These are phyloP conservation scores for Drosophila athabasca DNA, from an alignment of 1,140 invertebrate species.

Conservation along the genomic window DNA sequence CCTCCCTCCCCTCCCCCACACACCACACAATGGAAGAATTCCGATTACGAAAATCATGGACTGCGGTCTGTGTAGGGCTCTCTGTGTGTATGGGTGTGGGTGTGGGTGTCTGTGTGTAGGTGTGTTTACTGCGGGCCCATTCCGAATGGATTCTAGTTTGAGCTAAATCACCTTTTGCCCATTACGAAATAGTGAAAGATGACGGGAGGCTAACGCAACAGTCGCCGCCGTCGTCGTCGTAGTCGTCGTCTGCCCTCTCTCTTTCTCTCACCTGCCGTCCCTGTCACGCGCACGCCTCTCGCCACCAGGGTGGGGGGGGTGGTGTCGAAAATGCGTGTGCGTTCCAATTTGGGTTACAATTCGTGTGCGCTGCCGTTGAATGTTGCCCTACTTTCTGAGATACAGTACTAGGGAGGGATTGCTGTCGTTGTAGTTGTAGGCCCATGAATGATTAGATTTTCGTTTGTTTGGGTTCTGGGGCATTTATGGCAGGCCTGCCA, in stretches of 20 bases:
- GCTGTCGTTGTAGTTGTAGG: conserved; percentile 15
- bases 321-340: conserved; percentile 70
- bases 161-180: conserved; percentile 19
- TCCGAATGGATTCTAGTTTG: conserved; percentile 13
- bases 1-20: too few species aligned
- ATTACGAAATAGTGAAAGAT: conserved; percentile 54
- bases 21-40: conserved; percentile 18
- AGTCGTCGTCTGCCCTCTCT: conserved; percentile 10
- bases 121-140: background rate
- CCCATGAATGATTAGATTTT: conserved; percentile 51
- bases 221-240: conserved; percentile 4
- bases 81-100: conserved; percentile 2
- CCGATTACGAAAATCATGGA: conserved; percentile 42
- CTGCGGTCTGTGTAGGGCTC: background rate
- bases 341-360: conserved; percentile 74
- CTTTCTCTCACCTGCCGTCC: conserved; percentile 2
- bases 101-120: background rate
- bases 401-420: conserved; percentile 33
- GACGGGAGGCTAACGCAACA: conserved; percentile 32
- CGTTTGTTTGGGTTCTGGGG: conserved; percentile 15
- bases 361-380: conserved; percentile 37
- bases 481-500: conserved; percentile 16
- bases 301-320: background rate
- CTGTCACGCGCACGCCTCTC: conserved; percentile 15
- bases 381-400: conserved; percentile 71